phyloP scores from a whole-genome alignment of 2,797 vertebrate genomes.

The Yasuhikotakia modesta region DNA sequence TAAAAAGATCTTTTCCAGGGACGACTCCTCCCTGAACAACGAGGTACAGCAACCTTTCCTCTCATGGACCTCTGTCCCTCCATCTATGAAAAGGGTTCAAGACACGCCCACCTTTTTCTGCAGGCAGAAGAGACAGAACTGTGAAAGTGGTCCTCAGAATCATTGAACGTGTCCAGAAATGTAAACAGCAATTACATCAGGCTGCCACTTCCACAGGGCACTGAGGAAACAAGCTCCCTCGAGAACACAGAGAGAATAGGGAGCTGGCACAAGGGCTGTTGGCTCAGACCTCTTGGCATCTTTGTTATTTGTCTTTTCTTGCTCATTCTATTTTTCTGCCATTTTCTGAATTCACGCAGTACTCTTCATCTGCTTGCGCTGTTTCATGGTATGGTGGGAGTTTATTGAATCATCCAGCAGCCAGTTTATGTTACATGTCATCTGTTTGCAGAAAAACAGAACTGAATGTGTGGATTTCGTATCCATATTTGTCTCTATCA shows the following conservation, averaged over 20 bases:
- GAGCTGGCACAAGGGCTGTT: slow-evolving; percentile 31
- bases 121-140: slow-evolving; percentile 57
- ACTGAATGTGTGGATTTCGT: slow-evolving; percentile 13
- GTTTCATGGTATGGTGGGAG: slow-evolving; percentile 19
- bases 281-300: slow-evolving; percentile 50
- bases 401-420: slow-evolving; percentile 40
- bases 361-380: slow-evolving; percentile 11
- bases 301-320: slow-evolving; percentile 62
- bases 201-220: slow-evolving; percentile 53
- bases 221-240: slow-evolving; percentile 59
- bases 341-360: slow-evolving; percentile 14
- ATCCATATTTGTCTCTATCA: slow-evolving; percentile 3
- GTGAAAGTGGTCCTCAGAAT: slow-evolving; percentile 61
- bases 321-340: slow-evolving; percentile 22
- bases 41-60: slow-evolving; percentile 59
- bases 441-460: slow-evolving; percentile 19
- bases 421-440: slow-evolving; percentile 26
- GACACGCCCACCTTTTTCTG: slow-evolving; percentile 39
- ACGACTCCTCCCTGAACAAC: slow-evolving; percentile 50
- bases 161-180: slow-evolving; percentile 65
- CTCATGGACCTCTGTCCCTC: slow-evolving; percentile 22
- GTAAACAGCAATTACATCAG: slow-evolving; percentile 70
- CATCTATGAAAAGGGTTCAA: slow-evolving; percentile 53
- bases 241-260: slow-evolving; percentile 35
- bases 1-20: slow-evolving; percentile 58